Percentiles rank a stretch among this genome's conserved stretches.
These are phyloP conservation scores for Leucophenga maculata DNA, from an alignment of 2,888 invertebrate species.

Conservation along the genomic window DNA sequence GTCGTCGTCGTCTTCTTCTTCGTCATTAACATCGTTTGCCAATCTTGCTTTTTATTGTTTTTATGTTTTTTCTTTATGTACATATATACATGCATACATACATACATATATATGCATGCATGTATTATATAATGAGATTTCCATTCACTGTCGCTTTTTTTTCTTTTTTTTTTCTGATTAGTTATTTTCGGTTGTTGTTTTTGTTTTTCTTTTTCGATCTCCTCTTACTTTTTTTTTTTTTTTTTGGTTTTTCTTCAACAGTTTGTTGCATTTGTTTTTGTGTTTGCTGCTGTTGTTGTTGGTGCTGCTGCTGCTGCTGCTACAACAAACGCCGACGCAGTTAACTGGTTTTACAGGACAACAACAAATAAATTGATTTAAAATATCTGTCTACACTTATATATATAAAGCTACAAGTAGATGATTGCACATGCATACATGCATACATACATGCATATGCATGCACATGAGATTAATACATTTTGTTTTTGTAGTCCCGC, in stretches of 20 bases:
- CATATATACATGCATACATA: constrained; percentile 34
- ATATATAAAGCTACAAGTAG: background rate
- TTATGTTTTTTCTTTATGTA: background rate
- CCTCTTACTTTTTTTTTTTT: constrained; percentile 32
- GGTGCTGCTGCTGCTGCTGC: background rate
- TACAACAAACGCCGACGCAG: background rate
- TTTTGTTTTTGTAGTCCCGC: background rate
- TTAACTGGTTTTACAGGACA: constrained; percentile 60
- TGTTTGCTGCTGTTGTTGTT: background rate
- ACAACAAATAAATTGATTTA: background rate
- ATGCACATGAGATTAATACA: no score
- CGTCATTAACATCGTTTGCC: constrained; percentile 25
- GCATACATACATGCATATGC: background rate
- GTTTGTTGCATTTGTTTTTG: constrained; percentile 22
- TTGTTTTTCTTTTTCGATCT: constrained; percentile 21
- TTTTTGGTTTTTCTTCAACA: no score
- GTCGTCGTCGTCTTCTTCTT: constrained; percentile 30
- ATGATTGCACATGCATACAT: background rate
- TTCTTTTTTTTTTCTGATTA: constrained; percentile 36
- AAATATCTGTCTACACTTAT: background rate
- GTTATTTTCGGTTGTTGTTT: constrained; percentile 25
- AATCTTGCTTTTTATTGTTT: constrained; percentile 58
- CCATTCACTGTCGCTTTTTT: constrained; percentile 67
- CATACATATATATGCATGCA: constrained; percentile 20
- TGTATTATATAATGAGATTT: constrained; percentile 56